Base-by-base conservation (phyloP, 2,888 invertebrate genomes). In the Melanostoma scalare region DNA sequence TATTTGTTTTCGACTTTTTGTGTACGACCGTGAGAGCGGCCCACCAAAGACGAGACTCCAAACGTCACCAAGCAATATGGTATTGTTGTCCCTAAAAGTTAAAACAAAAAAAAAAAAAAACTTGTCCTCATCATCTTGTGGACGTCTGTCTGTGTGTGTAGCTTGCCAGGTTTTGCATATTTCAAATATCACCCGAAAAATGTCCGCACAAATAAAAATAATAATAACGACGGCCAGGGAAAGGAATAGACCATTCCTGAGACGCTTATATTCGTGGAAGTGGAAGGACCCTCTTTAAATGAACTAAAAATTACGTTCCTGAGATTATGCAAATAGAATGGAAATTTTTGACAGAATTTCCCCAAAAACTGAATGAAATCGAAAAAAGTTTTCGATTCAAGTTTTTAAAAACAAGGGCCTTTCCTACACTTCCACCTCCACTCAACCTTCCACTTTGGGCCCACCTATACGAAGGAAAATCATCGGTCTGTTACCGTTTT, bases 261-360 rank as follows among this genome's bases (percentile, higher is more conserved):
- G 72, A 73, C 50, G 72, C 44, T 40, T 40, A 9, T 50, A 61
- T 63, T 50, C 31, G 48, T 20, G 36, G 55, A 52, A 56, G 9
- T 50, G 38, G 53, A 55, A 44, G 36, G 48, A 36, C 31, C 63
- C 3, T 38, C 48, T 4, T 50, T 50, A 61, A 84, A 74, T 79
- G 74, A 84, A 84, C 84, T 84, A 84, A 84, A 84, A 84, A 84
- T 84, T 84, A 84, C 84, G 74, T 79, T 84, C 71, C 79, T 67
- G 48, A 79, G 84, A 84, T 84, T 84, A 84, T 84, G 84, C 84
- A 84, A 84, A 84, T 84, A 48, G 55, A 67, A 84, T 84, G 84
- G 84, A 84, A 84, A 84, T 84, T 75, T 79, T 50, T 3, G 56
- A 60, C 75, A 84, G 79, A 75, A 75, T 79, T 84, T 79, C 65